Evolutionary conservation across 2,797 vertebrate genomes (phyloP).

Genomic region (Hypotaenidia philippensis): DNA sequence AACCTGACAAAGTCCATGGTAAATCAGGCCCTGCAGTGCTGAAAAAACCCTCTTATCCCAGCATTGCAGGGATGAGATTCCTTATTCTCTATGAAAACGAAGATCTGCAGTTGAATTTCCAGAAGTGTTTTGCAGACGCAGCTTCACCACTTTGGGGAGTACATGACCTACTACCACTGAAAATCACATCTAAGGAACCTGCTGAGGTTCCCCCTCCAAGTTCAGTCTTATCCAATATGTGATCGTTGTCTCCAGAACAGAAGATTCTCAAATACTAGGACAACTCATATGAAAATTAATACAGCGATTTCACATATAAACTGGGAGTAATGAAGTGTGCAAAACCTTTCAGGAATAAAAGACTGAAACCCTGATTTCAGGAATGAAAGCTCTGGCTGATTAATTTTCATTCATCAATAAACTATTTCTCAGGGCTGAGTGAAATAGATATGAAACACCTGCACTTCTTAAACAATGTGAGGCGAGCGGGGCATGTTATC

Average conservation of each 20-base stretch:
- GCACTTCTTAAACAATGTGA: slow-evolving; percentile 12
- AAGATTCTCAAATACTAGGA: not conserved
- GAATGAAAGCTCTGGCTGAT: not conserved
- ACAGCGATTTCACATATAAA: slow-evolving; percentile 16
- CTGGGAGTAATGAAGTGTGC: not conserved
- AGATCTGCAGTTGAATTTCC: not conserved
- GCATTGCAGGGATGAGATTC: not conserved
- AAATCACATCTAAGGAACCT: not conserved
- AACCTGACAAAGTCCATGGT: not conserved
- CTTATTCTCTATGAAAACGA: not conserved
- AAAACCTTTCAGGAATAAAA: not conserved
- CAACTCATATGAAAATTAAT: not conserved
- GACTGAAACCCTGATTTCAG: not conserved
- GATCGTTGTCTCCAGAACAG: not conserved
- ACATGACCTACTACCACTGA: not conserved
- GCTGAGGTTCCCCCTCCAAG: not conserved
- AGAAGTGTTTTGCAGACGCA: not conserved
- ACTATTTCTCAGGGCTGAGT: not conserved
- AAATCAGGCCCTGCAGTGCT: not conserved
- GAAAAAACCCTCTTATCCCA: not conserved
- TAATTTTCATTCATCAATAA: slow-evolving; percentile 37
- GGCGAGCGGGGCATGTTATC: not conserved
- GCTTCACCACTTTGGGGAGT: not conserved
- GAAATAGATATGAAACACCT: not conserved
- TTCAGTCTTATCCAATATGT: not conserved